Conservation (phyloP, 2,113 vertebrate genomes). For the Holacanthus passer region DNA sequence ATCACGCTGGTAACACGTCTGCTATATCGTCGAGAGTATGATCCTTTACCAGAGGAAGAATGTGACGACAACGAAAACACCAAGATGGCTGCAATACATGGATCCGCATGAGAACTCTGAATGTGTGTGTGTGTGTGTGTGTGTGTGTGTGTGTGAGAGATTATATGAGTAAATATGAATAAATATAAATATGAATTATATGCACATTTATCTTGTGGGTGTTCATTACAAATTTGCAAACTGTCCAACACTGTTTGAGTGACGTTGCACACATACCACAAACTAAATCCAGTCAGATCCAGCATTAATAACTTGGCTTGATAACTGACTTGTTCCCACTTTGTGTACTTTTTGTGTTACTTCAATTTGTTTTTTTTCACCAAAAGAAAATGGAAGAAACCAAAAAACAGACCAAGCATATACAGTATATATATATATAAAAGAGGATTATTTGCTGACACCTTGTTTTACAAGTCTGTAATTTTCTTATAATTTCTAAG, state of each 20-base stretch:
- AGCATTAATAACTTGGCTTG: too few relatives aligned
- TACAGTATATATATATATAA: too few relatives aligned
- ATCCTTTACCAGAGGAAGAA: constrained; percentile 73
- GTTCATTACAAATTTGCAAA: not conserved
- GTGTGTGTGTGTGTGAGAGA: constrained; percentile 28
- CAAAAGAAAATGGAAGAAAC: too few relatives aligned
- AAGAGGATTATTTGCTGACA: too few relatives aligned
- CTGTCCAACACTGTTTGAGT: not conserved
- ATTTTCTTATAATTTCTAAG: too few relatives aligned
- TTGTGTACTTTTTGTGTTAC: too few relatives aligned
- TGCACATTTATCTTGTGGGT: constrained; percentile 11
- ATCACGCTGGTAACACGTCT: constrained; percentile 87
- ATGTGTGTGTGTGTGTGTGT: constrained; percentile 29
- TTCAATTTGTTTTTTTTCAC: too few relatives aligned
- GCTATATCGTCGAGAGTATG: constrained; percentile 85
- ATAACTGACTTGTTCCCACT: too few relatives aligned
- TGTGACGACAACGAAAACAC: constrained; percentile 65
- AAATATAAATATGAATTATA: constrained; percentile 28
- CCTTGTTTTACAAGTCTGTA: too few relatives aligned
- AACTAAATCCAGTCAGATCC: too few relatives aligned
- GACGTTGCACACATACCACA: not conserved
- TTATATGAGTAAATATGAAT: constrained; percentile 18
- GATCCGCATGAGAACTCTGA: constrained; percentile 56
- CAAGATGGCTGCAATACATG: constrained; percentile 60
- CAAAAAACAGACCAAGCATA: too few relatives aligned